These are phyloP conservation scores for Aythya baeri DNA, from an alignment of 2,113 vertebrate genomes.

Conservation along the genomic window DNA sequence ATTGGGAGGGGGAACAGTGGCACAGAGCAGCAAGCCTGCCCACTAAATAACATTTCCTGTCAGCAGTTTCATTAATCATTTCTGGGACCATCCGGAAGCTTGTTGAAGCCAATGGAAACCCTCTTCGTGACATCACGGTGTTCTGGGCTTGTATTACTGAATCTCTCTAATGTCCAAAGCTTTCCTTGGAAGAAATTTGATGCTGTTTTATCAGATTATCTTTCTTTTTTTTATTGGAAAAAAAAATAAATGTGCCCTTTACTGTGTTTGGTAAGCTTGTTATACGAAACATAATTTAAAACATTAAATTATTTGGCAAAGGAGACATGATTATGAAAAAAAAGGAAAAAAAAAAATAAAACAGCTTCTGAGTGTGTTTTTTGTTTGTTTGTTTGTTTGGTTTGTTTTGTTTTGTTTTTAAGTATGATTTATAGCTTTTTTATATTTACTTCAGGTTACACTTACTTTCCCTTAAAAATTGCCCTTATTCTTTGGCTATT, in stretches of 20 bases:
- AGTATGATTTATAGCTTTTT: not conserved
- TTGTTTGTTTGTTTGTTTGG: not conserved
- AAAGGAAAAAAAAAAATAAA: not conserved
- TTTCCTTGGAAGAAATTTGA: conserved; percentile 14
- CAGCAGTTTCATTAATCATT: not conserved
- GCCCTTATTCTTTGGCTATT: conserved; percentile 3
- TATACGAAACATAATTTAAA: not conserved
- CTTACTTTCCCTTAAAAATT: not conserved
- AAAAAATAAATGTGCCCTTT: conserved; percentile 20
- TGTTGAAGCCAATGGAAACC: conserved; percentile 1
- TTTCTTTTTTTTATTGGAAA: conserved; percentile 1
- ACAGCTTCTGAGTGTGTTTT: not conserved
- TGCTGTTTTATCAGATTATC: conserved; percentile 25
- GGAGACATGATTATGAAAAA: not conserved
- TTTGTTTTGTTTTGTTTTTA: not conserved
- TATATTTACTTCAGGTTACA: not conserved
- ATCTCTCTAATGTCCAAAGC: not conserved
- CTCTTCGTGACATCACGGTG: not conserved
- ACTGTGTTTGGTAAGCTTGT: not conserved
- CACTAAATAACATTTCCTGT: not conserved
- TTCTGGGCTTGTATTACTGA: not conserved
- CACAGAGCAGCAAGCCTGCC: not conserved
- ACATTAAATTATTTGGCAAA: not conserved
- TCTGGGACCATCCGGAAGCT: not conserved
- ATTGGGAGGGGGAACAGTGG: not conserved